Evolutionary conservation across 2,797 vertebrate genomes (phyloP).

Genomic region (Dendrocincla tyrannina): DNA sequence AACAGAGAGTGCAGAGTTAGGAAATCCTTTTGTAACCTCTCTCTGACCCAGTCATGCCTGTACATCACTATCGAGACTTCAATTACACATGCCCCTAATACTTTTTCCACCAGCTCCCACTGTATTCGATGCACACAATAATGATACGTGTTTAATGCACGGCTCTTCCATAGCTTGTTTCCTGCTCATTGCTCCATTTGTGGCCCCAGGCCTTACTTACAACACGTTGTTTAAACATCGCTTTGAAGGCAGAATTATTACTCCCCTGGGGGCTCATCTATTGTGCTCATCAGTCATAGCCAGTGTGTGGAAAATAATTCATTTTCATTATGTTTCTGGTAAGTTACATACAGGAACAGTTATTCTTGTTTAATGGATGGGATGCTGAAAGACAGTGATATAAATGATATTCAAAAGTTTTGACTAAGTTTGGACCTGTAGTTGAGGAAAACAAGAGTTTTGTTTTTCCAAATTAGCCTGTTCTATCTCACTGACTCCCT

Average conservation of each 20-base stretch:
- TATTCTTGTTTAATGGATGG: neutral
- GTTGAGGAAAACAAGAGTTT: neutral
- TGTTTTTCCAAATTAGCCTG: neutral
- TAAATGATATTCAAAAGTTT: neutral
- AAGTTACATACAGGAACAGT: too few relatives aligned
- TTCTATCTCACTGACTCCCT: neutral
- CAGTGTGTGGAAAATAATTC: neutral
- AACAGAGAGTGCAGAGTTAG: neutral
- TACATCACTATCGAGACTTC: neutral
- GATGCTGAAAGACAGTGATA: neutral
- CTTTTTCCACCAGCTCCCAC: neutral
- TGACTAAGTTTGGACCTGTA: neutral
- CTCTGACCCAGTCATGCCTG: neutral
- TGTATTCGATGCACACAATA: neutral
- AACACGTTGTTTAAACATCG: neutral
- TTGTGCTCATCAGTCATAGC: neutral
- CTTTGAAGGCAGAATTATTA: constrained; percentile 7
- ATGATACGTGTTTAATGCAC: neutral
- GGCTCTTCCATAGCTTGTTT: neutral
- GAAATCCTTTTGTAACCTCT: neutral
- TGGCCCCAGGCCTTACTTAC: constrained; percentile 31
- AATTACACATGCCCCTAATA: neutral
- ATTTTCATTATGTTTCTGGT: neutral
- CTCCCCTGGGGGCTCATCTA: neutral
- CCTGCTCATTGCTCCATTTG: neutral